Conservation (phyloP, 2,888 invertebrate species). For the Elysia crispata region DNA sequence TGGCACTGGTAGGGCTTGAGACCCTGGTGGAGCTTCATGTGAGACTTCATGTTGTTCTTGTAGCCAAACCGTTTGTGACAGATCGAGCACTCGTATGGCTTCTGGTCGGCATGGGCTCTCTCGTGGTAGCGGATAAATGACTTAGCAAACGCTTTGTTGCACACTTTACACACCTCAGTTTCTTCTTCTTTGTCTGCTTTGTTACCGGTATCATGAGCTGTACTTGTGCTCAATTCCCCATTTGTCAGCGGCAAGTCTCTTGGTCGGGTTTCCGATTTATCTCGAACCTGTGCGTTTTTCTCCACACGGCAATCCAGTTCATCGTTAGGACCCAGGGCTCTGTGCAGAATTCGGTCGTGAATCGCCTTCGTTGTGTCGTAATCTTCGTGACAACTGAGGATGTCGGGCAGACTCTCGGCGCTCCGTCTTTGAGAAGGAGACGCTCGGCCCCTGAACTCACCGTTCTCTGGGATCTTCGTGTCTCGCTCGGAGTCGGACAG, state of each 20-base stretch:
- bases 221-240: no score
- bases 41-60: slow-evolving; percentile 74
- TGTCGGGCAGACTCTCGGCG: slow-evolving; percentile 37
- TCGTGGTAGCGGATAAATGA: slow-evolving; percentile 70
- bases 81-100: slow-evolving; percentile 71
- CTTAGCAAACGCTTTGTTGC: slow-evolving; percentile 68
- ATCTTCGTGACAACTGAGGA: slow-evolving; percentile 30
- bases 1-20: slow-evolving; percentile 72
- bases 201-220: not conserved
- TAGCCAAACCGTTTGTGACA: slow-evolving; percentile 72
- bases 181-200: slow-evolving; percentile 56
- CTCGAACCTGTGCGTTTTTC: no score
- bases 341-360: no score
- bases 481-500: slow-evolving; percentile 41
- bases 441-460: no score
- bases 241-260: no score
- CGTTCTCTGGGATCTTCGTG: slow-evolving; percentile 21
- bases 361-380: slow-evolving; percentile 39
- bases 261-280: no score
- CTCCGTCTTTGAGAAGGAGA: slow-evolving; percentile 33
- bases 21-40: slow-evolving; percentile 71
- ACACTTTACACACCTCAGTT: slow-evolving; percentile 67
- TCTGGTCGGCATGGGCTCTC: slow-evolving; percentile 69
- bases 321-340: no score
- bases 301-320: no score